Percentiles rank a stretch among this genome's conserved stretches.
phyloP scores from a whole-genome alignment of 2,113 vertebrate genomes.

The Parus major region DNA sequence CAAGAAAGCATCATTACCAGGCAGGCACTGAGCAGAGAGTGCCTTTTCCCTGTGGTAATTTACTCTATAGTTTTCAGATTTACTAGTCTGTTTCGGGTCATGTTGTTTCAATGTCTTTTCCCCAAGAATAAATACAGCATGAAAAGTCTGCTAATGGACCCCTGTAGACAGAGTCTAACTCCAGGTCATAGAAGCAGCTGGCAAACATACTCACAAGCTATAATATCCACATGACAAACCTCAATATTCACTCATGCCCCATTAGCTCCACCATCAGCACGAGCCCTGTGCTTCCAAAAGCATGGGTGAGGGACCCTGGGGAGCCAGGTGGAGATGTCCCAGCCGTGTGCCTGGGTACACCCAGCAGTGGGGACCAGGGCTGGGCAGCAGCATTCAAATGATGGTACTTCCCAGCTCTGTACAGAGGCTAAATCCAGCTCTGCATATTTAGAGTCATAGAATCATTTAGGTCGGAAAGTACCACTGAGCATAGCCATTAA shows the following conservation, averaged over 20 bases:
- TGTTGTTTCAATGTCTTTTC: background rate
- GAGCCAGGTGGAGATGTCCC: background rate
- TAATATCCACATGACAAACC: background rate
- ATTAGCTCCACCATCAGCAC: background rate
- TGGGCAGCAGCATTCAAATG: background rate
- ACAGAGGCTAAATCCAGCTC: background rate
- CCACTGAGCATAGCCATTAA: background rate
- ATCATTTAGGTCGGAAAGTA: background rate
- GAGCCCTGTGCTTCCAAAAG: background rate
- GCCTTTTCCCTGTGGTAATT: background rate
- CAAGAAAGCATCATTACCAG: background rate
- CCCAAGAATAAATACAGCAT: background rate
- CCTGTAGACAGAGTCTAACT: background rate
- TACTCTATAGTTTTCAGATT: background rate
- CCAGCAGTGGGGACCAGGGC: background rate
- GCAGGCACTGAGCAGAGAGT: background rate
- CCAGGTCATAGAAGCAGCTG: background rate
- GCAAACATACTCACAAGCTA: background rate
- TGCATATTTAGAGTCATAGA: background rate
- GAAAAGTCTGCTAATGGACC: background rate
- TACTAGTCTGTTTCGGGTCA: background rate
- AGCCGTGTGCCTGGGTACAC: accelerated
- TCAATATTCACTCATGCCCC: background rate
- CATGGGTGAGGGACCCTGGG: background rate
- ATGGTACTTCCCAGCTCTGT: background rate